Conservation (phyloP, 2,888 invertebrate genomes). For the Apeira syringaria region DNA sequence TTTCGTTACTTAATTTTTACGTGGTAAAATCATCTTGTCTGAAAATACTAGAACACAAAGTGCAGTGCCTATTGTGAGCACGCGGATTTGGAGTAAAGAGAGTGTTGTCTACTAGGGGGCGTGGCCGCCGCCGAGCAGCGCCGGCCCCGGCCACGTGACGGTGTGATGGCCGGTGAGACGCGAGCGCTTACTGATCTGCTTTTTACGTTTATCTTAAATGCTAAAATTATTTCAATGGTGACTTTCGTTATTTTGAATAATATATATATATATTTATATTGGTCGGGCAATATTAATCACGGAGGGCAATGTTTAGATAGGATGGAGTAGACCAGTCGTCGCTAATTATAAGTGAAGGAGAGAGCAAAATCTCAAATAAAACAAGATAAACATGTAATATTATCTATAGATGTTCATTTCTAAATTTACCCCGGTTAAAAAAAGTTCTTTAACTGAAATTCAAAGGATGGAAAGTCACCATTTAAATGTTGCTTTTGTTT, state of each 20-base stretch:
- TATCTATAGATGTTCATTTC: too few species aligned
- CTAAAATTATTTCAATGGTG: constrained; percentile 26
- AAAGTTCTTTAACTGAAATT: too few species aligned
- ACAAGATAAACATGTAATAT: too few species aligned
- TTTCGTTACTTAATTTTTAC: too few species aligned
- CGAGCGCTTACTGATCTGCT: constrained; percentile 38
- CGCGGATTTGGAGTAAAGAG: constrained; percentile 29
- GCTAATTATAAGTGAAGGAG: too few species aligned
- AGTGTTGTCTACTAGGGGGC: constrained; percentile 70
- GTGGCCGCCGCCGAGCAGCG: constrained; percentile 64
- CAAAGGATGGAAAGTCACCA: not conserved
- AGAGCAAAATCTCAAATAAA: too few species aligned
- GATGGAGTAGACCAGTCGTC: too few species aligned
- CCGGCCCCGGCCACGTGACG: constrained; percentile 78
- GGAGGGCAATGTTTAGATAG: too few species aligned
- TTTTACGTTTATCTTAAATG: constrained; percentile 12
- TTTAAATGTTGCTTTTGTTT: not conserved
- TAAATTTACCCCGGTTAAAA: too few species aligned
- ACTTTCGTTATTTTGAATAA: not conserved
- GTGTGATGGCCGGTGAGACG: constrained; percentile 81
- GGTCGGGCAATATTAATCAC: too few species aligned
- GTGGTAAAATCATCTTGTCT: too few species aligned
- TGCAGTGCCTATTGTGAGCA: constrained; percentile 14
- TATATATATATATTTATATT: too few species aligned
- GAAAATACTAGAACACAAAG: constrained; percentile 23